phyloP scores from a whole-genome alignment of 2,797 vertebrate genomes.

The Uromys caudimaculatus region DNA sequence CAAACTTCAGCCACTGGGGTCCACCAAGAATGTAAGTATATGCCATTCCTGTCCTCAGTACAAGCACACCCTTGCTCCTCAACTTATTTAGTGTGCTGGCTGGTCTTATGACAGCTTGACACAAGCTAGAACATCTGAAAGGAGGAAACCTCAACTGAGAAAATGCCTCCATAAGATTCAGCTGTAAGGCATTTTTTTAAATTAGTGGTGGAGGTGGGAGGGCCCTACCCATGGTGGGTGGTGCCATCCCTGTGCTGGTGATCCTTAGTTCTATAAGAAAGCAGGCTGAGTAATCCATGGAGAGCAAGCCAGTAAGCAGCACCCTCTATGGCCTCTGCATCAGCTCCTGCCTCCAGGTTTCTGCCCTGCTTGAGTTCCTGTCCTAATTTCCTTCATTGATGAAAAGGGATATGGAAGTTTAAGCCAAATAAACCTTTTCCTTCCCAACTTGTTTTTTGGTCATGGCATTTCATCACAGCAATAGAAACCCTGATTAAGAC shows the following conservation, averaged over 20 bases:
- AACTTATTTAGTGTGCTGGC: not conserved
- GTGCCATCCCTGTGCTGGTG: not conserved
- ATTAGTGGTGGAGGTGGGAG: not conserved
- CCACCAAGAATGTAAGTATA: slow-evolving; percentile 92
- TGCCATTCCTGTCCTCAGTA: slow-evolving; percentile 32
- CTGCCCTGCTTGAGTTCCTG: not conserved
- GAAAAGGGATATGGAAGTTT: not conserved
- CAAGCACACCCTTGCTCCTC: not conserved
- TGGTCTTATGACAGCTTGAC: not conserved
- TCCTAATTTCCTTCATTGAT: not conserved
- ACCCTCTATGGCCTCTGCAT: not conserved
- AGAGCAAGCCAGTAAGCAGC: not conserved
- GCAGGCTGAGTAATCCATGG: not conserved
- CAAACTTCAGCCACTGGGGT: slow-evolving; percentile 97
- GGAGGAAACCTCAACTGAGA: not conserved
- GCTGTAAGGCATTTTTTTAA: not conserved
- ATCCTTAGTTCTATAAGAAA: not conserved
- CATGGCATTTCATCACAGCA: not conserved
- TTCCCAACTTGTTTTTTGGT: not conserved
- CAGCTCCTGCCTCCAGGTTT: not conserved
- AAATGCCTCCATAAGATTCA: too few relatives aligned
- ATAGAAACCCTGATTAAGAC: not conserved
- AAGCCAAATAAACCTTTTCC: not conserved
- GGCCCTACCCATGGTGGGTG: not conserved
- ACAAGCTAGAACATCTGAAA: not conserved